Conservation (phyloP, 2,797 vertebrate genomes). For the Meriones psammophilus region DNA sequence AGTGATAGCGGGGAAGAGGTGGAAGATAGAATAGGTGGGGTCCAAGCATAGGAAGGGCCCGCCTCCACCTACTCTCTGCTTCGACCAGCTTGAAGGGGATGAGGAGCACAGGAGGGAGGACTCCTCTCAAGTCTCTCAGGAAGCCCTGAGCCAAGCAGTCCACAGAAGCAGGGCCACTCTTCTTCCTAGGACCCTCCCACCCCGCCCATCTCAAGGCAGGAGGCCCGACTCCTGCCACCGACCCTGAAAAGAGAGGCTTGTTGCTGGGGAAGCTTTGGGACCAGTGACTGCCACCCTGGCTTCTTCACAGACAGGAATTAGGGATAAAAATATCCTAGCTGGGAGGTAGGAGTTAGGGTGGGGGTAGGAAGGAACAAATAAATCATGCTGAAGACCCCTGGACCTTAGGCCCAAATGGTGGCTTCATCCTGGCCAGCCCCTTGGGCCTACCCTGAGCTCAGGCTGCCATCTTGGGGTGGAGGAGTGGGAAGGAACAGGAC, state of each 20-base stretch:
- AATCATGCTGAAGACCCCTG: slow-evolving; percentile 10
- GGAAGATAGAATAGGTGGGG: neutral
- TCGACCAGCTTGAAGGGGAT: neutral
- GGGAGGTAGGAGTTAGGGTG: slow-evolving; percentile 59
- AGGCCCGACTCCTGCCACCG: neutral
- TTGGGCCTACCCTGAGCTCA: slow-evolving; percentile 27
- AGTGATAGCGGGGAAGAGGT: neutral
- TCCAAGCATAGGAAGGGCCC: neutral
- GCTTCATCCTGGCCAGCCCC: slow-evolving; percentile 12
- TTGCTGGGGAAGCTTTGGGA: neutral
- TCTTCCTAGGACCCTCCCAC: neutral
- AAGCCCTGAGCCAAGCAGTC: neutral
- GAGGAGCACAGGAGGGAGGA: neutral
- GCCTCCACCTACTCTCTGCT: neutral
- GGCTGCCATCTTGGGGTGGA: slow-evolving; percentile 44
- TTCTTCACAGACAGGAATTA: slow-evolving; percentile 60
- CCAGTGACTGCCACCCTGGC: neutral
- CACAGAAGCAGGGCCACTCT: neutral
- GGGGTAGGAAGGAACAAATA: neutral
- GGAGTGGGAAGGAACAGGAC: slow-evolving; percentile 81
- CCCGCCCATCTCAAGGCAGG: neutral
- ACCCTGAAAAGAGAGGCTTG: neutral
- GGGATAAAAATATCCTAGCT: slow-evolving; percentile 41
- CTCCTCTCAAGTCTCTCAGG: neutral
- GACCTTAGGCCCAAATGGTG: slow-evolving; percentile 5